Evolutionary conservation across 2,888 invertebrate genomes (phyloP).

Genomic region (Orthonychiurus folsomi): DNA sequence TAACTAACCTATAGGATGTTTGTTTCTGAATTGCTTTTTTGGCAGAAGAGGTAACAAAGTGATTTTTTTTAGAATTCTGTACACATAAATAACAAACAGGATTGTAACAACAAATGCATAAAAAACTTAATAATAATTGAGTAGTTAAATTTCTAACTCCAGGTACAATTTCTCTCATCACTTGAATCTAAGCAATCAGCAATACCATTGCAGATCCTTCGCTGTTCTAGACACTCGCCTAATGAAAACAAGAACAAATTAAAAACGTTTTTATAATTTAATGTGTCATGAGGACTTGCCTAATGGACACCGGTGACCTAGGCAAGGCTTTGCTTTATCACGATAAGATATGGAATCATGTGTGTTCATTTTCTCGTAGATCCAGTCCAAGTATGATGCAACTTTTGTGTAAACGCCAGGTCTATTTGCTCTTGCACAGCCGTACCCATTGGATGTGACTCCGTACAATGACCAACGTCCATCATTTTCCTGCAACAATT

Average conservation of each 20-base stretch:
- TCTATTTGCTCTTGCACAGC: constrained; percentile 66
- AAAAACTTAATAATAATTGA: not conserved
- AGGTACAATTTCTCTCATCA: constrained; percentile 31
- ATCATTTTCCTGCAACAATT: constrained; percentile 46
- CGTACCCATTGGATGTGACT: constrained; percentile 60
- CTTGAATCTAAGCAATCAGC: constrained; percentile 56
- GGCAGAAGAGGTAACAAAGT: not conserved
- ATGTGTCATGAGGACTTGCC: constrained; percentile 32
- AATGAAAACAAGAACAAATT: no score
- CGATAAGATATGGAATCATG: constrained; percentile 40
- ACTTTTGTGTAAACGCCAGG: constrained; percentile 76
- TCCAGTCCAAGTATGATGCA: constrained; percentile 63
- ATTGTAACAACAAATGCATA: not conserved
- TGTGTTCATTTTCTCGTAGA: constrained; percentile 51
- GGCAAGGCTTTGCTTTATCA: constrained; percentile 45
- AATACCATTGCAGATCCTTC: constrained; percentile 65
- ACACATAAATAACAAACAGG: not conserved
- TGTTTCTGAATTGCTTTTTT: not conserved
- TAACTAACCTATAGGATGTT: not conserved
- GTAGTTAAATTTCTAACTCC: constrained; percentile 15
- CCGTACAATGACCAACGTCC: constrained; percentile 49
- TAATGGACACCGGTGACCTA: constrained; percentile 63
- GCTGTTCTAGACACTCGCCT: constrained; percentile 62
- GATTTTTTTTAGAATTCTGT: not conserved
- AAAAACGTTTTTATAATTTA: constrained; percentile 2